Percentiles rank a stretch among this genome's conserved stretches.
Conservation (phyloP, 2,113 vertebrate genomes). For the Anas platyrhynchos region DNA sequence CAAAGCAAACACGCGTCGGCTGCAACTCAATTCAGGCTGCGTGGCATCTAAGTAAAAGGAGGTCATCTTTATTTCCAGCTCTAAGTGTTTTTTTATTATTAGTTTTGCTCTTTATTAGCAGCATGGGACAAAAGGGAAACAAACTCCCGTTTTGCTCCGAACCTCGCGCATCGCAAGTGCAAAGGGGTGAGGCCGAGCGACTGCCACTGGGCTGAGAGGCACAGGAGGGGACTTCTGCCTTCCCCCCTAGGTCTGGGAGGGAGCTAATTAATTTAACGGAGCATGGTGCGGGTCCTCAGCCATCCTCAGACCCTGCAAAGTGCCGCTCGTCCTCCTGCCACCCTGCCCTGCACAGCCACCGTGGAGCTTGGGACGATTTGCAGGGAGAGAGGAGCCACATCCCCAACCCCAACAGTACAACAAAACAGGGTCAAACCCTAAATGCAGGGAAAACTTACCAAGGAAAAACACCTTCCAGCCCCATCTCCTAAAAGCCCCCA, state of each 20-base stretch:
- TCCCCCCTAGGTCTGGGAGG: not conserved
- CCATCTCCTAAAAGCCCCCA: not conserved
- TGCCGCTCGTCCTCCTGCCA: not conserved
- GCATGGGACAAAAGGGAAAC: not conserved
- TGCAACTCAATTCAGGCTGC: not conserved
- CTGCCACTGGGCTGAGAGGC: not conserved
- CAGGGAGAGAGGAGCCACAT: not conserved
- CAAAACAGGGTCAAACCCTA: not conserved
- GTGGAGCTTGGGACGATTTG: not conserved
- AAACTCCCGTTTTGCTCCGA: not conserved
- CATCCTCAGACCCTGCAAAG: not conserved
- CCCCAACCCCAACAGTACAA: not conserved
- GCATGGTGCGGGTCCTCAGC: not conserved
- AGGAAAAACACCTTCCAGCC: not conserved
- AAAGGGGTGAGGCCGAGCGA: not conserved
- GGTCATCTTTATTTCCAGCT: not conserved
- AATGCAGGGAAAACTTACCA: not conserved
- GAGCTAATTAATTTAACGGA: not conserved
- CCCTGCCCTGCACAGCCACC: fast-evolving
- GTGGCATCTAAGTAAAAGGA: fast-evolving
- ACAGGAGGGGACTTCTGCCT: not conserved
- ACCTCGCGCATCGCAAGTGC: not conserved
- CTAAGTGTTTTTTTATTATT: not conserved
- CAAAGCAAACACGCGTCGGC: not conserved
- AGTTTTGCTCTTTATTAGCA: not conserved